Percentiles rank a stretch among this genome's conserved stretches.
Evolutionary conservation across 2,113 vertebrate genomes (phyloP).

Genomic region (Felis catus): F.catus_Fca126_mat1.0 CM031424.1:70610001-70610500

Average conservation of each 20-base stretch:
- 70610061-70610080: background rate
- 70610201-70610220: no score
- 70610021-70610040: background rate
- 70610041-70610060: fast-evolving
- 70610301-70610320: no score
- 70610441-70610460: background rate
- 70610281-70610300: no score
- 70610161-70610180: no score
- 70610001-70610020: background rate
- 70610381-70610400: background rate
- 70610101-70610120: background rate
- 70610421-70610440: background rate
- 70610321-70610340: no score
- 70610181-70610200: no score
- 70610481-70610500: background rate
- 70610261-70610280: no score
- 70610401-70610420: background rate
- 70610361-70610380: background rate
- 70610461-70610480: background rate
- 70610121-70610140: background rate
- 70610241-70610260: no score
- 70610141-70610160: no score
- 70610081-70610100: background rate
- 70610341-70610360: no score
- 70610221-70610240: no score